Base-by-base conservation (phyloP, 1,140 invertebrate genomes). In the Littorina saxatilis region DNA sequence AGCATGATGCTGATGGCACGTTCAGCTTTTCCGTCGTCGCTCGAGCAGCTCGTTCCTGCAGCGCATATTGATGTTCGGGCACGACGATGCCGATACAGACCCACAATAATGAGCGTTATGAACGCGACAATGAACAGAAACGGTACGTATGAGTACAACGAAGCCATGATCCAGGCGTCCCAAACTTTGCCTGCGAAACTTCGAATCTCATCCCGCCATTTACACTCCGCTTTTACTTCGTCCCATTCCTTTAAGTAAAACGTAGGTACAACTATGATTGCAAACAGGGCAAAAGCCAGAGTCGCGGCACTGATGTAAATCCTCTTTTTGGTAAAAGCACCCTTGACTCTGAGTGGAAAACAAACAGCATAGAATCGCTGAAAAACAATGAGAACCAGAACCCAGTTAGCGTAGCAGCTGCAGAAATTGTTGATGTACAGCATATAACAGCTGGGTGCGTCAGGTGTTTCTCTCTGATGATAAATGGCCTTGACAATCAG, bases 291-390 rank as follows among this genome's bases (percentile, higher is more conserved):
- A 13, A 86, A 27, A 9, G 76, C 72, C 4, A 89, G 29, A 0
- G 83, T 47, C 2, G 79, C 39, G 15, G 87, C 52, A 3, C 76
- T 79, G 5, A 84, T 27, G 17, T 78, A 47, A 2, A 83, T 83
- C n/a, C 82, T 83, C 43, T 29, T 82, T 50, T 83, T 85, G 5
- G 83, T 83, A 58, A 87, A 88, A 23, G 85, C 72, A 15, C 81
- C 73, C 27, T 78, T 78, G 1, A 87, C 85, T 52, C 82, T 82
- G 7, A 88, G 75, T 0, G 88, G 88, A 43, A 88, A 88, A 76
- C 82, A 86, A 0, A 90, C 86, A 0, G 89, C 84, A 1, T 88
- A 70, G 63, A 88, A 90, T 9, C 89, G 68, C 81, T 90, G 88
- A 0, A 84, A 63, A 27, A 87, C 87, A 75, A 90, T 87, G 32